A percentile compares a stretch with the other conserved stretches of the same genome.
These are phyloP conservation scores for Cetoscarus ocellatus DNA, from an alignment of 2,797 vertebrate species.

Conservation along the genomic window DNA sequence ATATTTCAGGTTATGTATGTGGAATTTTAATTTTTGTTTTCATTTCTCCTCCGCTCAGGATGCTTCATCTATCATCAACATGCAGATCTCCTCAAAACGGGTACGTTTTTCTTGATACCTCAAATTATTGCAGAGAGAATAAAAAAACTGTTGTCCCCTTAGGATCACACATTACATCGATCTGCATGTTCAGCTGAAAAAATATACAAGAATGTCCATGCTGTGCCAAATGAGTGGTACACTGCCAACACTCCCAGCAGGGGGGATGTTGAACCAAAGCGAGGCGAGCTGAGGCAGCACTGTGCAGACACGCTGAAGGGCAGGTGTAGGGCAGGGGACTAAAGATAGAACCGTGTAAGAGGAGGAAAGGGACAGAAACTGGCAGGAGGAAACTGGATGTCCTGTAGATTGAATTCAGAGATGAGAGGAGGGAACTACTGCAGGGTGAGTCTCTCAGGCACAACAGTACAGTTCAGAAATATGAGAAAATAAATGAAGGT, in stretches of 20 bases:
- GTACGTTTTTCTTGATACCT: conserved; percentile 77
- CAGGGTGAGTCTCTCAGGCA: background rate
- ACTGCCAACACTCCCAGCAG: background rate
- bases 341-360: background rate
- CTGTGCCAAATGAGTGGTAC: background rate
- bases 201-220: background rate
- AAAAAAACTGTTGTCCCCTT: no score
- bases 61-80: conserved; percentile 89
- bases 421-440: background rate
- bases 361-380: background rate
- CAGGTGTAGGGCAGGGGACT: background rate
- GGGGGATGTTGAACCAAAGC: background rate
- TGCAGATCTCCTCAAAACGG: conserved; percentile 97
- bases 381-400: background rate
- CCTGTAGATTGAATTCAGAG: background rate
- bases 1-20: background rate
- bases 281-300: conserved; percentile 1
- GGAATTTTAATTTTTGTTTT: background rate
- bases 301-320: background rate
- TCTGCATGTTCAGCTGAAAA: background rate
- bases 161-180: background rate
- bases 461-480: background rate
- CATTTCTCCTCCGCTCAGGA: conserved; percentile 83
- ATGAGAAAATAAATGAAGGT: background rate
- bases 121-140: background rate